Evolutionary conservation across 23 tunicate species (phyloP).

Genomic region (Clavelina lepadiformis): DNA sequence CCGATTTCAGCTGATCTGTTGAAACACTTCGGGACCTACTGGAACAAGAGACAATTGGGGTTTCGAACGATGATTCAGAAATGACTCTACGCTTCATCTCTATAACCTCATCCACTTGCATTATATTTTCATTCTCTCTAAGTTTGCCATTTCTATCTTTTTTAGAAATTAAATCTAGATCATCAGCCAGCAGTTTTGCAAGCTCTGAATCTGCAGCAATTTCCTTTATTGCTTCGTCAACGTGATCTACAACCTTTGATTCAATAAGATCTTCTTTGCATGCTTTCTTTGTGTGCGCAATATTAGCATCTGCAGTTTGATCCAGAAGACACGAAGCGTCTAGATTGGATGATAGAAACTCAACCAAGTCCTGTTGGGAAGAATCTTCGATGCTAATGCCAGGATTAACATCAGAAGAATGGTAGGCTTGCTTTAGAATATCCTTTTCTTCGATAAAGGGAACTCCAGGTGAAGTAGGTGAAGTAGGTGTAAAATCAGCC

Average conservation of each 20-base stretch:
- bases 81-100: too few relatives aligned
- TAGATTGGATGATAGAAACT: not conserved
- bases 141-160: too few relatives aligned
- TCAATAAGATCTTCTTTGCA: too few relatives aligned
- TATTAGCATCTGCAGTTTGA: too few relatives aligned
- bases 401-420: conserved; percentile 2
- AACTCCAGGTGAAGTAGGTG: too few relatives aligned
- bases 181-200: conserved; percentile 22
- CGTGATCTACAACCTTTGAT: not conserved
- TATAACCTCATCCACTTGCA: too few relatives aligned
- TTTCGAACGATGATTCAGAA: too few relatives aligned
- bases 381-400: not conserved
- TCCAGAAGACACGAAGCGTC: not conserved
- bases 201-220: conserved; percentile 34
- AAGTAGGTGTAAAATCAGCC: too few relatives aligned
- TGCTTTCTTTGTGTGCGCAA: too few relatives aligned
- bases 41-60: not conserved
- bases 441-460: too few relatives aligned
- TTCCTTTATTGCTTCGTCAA: conserved; percentile 28
- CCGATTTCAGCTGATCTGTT: conserved; percentile 28
- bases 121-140: too few relatives aligned
- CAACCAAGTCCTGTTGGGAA: not conserved
- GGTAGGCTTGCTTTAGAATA: too few relatives aligned
- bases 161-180: conserved; percentile 6
- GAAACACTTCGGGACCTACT: conserved; percentile 8